Conservation (phyloP, 2,797 vertebrate species). For the Gobio occitaniae region DNA sequence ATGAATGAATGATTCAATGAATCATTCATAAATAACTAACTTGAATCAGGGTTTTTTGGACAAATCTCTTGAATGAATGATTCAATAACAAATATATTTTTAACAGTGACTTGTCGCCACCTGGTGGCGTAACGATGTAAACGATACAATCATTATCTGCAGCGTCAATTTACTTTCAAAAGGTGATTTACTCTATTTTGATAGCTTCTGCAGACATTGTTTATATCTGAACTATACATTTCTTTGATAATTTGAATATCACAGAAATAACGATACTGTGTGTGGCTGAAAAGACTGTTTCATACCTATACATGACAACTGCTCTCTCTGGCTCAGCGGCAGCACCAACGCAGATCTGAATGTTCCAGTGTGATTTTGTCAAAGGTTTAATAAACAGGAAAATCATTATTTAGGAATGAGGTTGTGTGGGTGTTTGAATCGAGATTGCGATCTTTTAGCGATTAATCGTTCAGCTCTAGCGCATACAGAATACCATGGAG, state of each 20-base stretch:
- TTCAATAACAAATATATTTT: neutral
- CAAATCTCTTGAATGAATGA: neutral
- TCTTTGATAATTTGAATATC: neutral
- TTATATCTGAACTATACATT: neutral
- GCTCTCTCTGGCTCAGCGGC: no score
- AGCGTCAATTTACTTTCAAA: neutral
- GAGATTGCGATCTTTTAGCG: neutral
- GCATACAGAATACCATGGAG: neutral
- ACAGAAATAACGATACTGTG: neutral
- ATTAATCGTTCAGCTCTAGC: neutral
- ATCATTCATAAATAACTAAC: neutral
- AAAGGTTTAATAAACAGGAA: neutral
- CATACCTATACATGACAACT: no score
- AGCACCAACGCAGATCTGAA: no score
- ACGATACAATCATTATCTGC: neutral
- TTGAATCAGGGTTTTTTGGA: neutral
- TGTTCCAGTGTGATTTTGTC: neutral
- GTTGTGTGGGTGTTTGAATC: neutral
- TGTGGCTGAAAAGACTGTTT: neutral
- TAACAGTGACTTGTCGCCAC: neutral
- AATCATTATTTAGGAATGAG: neutral
- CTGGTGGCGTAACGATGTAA: neutral
- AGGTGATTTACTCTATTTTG: neutral
- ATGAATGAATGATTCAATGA: neutral
- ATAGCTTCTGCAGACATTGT: neutral